A percentile compares a stretch with the other conserved stretches of the same genome.
Conservation (phyloP, 1,140 invertebrate species). For the Kradibia gibbosae region DNA sequence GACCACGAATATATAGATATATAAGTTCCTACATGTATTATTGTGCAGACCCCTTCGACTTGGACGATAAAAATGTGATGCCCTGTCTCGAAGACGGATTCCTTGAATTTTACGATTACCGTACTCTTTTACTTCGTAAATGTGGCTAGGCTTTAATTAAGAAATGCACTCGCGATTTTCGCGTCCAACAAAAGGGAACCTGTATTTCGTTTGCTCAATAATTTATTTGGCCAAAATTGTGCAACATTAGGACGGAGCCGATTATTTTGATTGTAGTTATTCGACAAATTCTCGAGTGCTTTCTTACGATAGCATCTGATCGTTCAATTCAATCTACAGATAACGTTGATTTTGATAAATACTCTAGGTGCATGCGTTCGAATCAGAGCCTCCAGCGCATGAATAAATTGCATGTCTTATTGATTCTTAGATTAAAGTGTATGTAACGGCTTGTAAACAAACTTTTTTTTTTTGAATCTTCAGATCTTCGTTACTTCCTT, state of each 20-base stretch:
- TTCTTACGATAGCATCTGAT: conserved; percentile 8
- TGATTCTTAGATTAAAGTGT: neutral
- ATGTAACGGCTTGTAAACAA: neutral
- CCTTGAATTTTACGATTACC: conserved; percentile 32
- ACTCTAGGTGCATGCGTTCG: neutral
- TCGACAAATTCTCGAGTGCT: neutral
- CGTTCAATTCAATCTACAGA: neutral
- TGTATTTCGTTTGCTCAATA: neutral
- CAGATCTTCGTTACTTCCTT: neutral
- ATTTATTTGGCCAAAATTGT: neutral
- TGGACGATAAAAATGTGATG: conserved; percentile 31
- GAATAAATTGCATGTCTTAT: neutral
- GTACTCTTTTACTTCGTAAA: neutral
- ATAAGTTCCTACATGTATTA: neutral
- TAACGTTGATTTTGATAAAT: conserved; percentile 8
- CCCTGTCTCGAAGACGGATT: conserved; percentile 28
- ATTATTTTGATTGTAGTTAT: neutral
- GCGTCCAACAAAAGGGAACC: neutral
- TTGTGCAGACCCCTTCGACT: neutral
- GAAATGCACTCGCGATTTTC: neutral
- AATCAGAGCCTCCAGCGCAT: neutral
- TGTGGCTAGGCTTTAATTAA: conserved; percentile 8
- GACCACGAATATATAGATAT: conserved; percentile 14
- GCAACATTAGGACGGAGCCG: neutral
- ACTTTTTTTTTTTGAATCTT: neutral